Percentiles rank a stretch among this genome's conserved stretches.
phyloP scores from a whole-genome alignment of 2,888 invertebrate genomes.

The Cheilosia vulpina region DNA sequence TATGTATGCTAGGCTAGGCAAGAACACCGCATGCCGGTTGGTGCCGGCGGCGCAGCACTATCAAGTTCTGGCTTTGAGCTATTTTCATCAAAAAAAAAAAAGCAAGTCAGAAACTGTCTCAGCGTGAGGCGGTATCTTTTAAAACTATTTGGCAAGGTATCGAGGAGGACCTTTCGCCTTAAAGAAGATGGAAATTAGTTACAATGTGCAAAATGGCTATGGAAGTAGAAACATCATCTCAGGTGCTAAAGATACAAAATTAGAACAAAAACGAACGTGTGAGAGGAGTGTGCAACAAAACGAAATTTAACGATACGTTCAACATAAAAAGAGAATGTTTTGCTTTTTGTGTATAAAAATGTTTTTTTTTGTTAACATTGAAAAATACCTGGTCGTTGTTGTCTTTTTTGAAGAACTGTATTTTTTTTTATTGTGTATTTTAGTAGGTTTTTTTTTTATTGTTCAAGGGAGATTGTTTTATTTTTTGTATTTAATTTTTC shows the following conservation, averaged over 20 bases:
- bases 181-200: conserved; percentile 53
- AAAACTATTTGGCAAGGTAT: neutral
- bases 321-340: conserved; percentile 40
- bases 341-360: conserved; percentile 27
- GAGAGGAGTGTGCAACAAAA: conserved; percentile 55
- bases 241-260: conserved; percentile 47
- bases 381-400: conserved; percentile 82
- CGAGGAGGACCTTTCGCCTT: neutral
- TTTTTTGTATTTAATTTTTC: conserved; percentile 37
- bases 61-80: conserved; percentile 34
- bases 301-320: conserved; percentile 20
- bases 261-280: conserved; percentile 36
- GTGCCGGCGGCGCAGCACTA: conserved; percentile 14
- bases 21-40: conserved; percentile 34
- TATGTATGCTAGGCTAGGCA: neutral
- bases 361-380: conserved; percentile 31
- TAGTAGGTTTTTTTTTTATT: conserved; percentile 33
- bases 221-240: conserved; percentile 39
- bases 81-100: conserved; percentile 50
- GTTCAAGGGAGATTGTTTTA: conserved; percentile 22
- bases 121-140: conserved; percentile 25
- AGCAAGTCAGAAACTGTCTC: conserved; percentile 20
- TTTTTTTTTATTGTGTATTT: conserved; percentile 52
- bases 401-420: conserved; percentile 83
- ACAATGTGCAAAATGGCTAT: conserved; percentile 46